phyloP scores from a whole-genome alignment of 92 coral and sea anemone species.

The Metridium senile region DNA sequence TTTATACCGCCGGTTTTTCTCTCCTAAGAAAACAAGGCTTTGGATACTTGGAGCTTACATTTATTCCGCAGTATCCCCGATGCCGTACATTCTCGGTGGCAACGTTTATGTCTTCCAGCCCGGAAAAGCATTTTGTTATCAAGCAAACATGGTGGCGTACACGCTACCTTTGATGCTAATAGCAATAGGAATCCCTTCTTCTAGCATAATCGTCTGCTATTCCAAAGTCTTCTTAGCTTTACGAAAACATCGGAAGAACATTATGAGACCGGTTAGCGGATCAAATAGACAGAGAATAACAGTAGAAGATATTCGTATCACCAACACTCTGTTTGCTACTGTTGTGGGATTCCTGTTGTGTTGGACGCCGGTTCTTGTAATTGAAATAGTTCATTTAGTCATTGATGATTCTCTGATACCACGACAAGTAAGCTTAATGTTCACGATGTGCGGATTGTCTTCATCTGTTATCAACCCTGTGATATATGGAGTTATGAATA shows the following conservation, averaged over 20 bases:
- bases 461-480: constrained; percentile 61
- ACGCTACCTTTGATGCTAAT: constrained; percentile 26
- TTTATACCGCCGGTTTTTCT: constrained; percentile 45
- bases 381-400: constrained; percentile 46
- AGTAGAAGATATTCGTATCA: constrained; percentile 53
- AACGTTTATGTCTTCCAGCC: constrained; percentile 39
- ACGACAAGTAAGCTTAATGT: constrained; percentile 44
- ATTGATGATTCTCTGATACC: constrained; percentile 33
- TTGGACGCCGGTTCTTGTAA: constrained; percentile 53
- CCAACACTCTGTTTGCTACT: constrained; percentile 57
- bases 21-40: constrained; percentile 23
- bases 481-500: constrained; percentile 62
- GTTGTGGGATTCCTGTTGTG: constrained; percentile 52
- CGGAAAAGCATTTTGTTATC: constrained; percentile 41
- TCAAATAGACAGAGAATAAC: constrained; percentile 26
- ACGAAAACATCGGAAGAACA: constrained; percentile 38
- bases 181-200: constrained; percentile 49
- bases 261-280: constrained; percentile 17
- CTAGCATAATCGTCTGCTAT: constrained; percentile 43
- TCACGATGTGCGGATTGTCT: constrained; percentile 52
- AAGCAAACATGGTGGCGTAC: constrained; percentile 11
- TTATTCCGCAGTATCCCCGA: not conserved
- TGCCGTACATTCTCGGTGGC: constrained; percentile 33
- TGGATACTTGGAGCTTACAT: constrained; percentile 7
- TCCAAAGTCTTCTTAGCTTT: constrained; percentile 51